Evolutionary conservation across 2,797 vertebrate genomes (phyloP), one percentile per base, ranked within the genome.

Genomic region (Vipera ursinii): DNA sequence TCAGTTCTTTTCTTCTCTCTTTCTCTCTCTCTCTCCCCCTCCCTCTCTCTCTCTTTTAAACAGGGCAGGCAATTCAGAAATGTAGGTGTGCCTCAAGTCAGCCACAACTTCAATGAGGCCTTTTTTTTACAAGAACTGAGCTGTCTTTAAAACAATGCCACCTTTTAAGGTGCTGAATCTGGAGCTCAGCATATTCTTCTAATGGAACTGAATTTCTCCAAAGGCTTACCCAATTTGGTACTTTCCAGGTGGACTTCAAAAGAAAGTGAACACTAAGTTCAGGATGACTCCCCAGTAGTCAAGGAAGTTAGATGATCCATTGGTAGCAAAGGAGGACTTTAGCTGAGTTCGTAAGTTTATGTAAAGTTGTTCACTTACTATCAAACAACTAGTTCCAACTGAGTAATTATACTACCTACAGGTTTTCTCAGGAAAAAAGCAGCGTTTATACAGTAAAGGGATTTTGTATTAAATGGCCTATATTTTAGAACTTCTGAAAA

Each of bases 51-150:
- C 9, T 20, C n/a, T 87, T 88, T 88, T 32, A 28, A 56, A 82
- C 38, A 82, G 44, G 78, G 78, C 65, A 90, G 56, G 48, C 86
- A 65, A 53, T 87, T 86, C 91, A 91, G 92, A 93, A 93, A 93
- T 56, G 59, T 91, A 93, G 92, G 92, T 93, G 92, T 93, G 92
- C 69, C 90, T 89, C 86, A 88, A 85, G 57, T 91, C 24, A 93
- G 63, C 87, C 73, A 28, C 59, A 85, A 65, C 90, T 56, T 93
- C 69, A 91, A 56, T 88, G 90, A 57, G 28, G n/a, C 89, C 78
- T 89, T 92, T 88, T 92, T 88, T 59, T 90, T 86, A 87, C 15
- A 87, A 38, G 28, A 55, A 53, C 57, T 88, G 44, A 93, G n/a
- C 86, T 91, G 51, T 38, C 57, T 93, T 88, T 73, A 63, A 91